phyloP scores from a whole-genome alignment of 2,888 invertebrate genomes.

The Pandemis cinnamomeana region DNA sequence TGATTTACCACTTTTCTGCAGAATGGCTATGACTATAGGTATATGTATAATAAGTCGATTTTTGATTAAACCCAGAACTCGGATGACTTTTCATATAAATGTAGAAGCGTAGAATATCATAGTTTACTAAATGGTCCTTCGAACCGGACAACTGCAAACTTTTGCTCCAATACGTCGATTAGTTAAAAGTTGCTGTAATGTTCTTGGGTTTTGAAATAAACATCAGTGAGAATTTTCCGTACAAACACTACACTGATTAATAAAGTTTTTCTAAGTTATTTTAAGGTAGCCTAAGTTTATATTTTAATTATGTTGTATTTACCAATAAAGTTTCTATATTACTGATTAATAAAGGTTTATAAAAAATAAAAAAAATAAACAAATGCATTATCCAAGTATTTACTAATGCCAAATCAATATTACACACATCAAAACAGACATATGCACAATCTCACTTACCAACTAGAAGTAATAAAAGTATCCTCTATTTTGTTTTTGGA shows the following conservation, averaged over 20 bases:
- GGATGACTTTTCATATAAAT: too few relatives aligned
- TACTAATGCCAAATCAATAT: constrained; percentile 84
- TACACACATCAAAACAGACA: constrained; percentile 84
- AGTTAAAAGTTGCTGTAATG: not conserved
- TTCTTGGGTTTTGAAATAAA: too few relatives aligned
- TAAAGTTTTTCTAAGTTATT: too few relatives aligned
- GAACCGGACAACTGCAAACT: not conserved
- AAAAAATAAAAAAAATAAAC: constrained; percentile 48
- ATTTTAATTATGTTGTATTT: too few relatives aligned
- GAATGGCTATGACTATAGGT: too few relatives aligned
- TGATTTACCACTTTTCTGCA: too few relatives aligned
- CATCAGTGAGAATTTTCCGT: too few relatives aligned
- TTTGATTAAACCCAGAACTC: too few relatives aligned
- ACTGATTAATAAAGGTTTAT: not conserved
- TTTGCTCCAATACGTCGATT: not conserved
- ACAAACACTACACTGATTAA: not conserved
- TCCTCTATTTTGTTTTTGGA: constrained; percentile 79
- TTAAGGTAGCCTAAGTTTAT: too few relatives aligned
- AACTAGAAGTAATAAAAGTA: constrained; percentile 73
- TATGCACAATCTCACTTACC: constrained; percentile 84
- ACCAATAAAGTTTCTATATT: too few relatives aligned
- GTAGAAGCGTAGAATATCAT: not conserved
- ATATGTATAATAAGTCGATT: too few relatives aligned
- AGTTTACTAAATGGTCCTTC: not conserved
- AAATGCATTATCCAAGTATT: constrained; percentile 73